Evolutionary conservation across 2,888 invertebrate species (phyloP), one percentile per base, ranked within the genome.

Genomic region (Tigriopus californicus): DNA sequence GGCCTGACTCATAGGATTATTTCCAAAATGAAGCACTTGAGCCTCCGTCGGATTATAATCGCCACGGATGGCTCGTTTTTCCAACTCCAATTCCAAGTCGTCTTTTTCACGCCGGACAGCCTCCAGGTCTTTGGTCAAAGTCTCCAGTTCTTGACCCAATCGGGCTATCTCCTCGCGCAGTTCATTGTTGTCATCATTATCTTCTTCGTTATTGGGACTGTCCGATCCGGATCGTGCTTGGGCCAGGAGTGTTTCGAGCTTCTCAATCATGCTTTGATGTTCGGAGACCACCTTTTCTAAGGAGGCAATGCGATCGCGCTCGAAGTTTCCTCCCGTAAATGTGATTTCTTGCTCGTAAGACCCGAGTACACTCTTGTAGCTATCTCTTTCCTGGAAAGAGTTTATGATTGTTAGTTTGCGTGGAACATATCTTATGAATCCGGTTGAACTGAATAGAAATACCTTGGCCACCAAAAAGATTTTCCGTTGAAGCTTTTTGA

Each of bases 331-430:
- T 56, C 66, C 64, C 47, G 69, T 68, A 58, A 76, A 73, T 1
- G 85, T 82, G 63, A 84, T 71, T 73, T 88, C 88, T 67, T 82
- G 83, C 71, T 88, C 87, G 67, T 85, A 86, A 58, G 82, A 80
- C 67, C 87, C 86, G 51, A 88, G 70, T 65, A 87, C 80, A 61
- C 80, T 79, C 58, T 85, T 79, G 66, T 86, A 85, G 67, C 84
- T 85, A 66, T 88, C 87, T 24, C 88, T 75, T 69, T 88, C 88
- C 70, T 70, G 58, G 0, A 60, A 62, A 20, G 2, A 10, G 46
- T 46, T 18, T 15, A 3, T 46, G 8, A 46, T 46, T 46, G 20
- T 18, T 18, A n/a, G 20, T 18, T 18, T 46, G 46, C 3, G 8
- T 46, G 8, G n/a, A 42, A 42, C 11, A 42, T 11, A 42, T 42